Conservation (phyloP, 2,797 vertebrate genomes). For the Melanotaenia nigrans region DNA sequence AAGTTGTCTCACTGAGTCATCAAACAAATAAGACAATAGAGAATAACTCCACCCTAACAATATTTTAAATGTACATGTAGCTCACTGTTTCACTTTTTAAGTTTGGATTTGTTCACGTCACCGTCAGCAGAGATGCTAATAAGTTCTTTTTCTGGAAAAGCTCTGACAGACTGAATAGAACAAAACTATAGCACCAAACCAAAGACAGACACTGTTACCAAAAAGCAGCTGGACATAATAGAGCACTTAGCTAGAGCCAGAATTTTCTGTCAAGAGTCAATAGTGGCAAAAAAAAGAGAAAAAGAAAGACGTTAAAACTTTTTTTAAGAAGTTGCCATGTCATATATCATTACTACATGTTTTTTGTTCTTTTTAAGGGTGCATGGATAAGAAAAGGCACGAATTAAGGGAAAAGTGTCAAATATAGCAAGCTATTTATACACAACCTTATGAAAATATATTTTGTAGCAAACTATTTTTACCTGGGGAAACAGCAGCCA, state of each 20-base stretch:
- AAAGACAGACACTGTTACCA: neutral
- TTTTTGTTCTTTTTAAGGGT: neutral
- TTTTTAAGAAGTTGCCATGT: neutral
- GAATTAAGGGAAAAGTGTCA: neutral
- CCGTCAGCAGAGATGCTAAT: neutral
- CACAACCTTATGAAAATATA: neutral
- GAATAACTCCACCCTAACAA: neutral
- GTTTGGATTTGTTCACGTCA: neutral
- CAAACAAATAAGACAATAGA: slow-evolving; percentile 28
- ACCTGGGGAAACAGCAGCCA: neutral
- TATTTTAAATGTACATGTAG: neutral
- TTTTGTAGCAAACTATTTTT: neutral
- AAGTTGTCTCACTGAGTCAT: slow-evolving; percentile 11
- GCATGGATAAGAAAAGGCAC: too few species aligned
- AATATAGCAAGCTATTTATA: neutral
- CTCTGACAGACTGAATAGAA: neutral
- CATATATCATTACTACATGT: neutral
- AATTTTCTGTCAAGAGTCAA: neutral
- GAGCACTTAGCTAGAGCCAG: neutral
- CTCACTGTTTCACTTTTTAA: neutral
- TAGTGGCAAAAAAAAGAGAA: neutral
- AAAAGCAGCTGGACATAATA: neutral
- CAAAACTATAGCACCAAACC: neutral
- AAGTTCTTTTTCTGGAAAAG: neutral
- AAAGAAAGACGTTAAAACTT: neutral